Percentiles rank a stretch among this genome's conserved stretches.
Conservation (phyloP, 2,888 invertebrate genomes). For the Sarcophaga subvicina region DNA sequence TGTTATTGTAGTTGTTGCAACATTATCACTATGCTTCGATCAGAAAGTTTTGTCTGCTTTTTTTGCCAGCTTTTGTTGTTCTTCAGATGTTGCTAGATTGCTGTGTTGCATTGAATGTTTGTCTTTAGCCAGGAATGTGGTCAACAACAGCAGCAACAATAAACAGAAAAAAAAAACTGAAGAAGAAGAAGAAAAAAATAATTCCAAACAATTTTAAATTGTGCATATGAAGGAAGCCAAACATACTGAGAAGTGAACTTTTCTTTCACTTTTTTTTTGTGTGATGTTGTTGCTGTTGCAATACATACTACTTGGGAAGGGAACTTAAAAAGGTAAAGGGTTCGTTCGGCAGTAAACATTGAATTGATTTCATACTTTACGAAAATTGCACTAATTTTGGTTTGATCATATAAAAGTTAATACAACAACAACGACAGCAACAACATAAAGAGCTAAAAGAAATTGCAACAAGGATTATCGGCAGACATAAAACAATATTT, state of each 20-base stretch:
- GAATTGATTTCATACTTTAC: constrained; percentile 62
- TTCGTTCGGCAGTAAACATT: constrained; percentile 18
- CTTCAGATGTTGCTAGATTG: not conserved
- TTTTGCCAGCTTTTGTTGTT: constrained; percentile 9
- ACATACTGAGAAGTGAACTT: constrained; percentile 44
- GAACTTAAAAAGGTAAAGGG: not conserved
- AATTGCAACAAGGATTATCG: constrained; percentile 64
- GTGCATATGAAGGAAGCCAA: constrained; percentile 6
- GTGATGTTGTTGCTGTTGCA: constrained; percentile 28
- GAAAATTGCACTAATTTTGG: constrained; percentile 69
- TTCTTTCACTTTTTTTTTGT: constrained; percentile 59
- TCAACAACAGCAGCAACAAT: constrained; percentile 54
- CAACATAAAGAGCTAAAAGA: constrained; percentile 10
- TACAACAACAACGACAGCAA: not conserved
- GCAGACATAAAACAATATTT: constrained; percentile 64
- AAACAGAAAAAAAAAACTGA: not conserved
- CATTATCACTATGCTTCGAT: constrained; percentile 68
- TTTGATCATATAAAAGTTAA: constrained; percentile 47
- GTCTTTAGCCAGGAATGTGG: constrained; percentile 64
- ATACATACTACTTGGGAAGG: not conserved
- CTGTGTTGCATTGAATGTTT: constrained; percentile 18
- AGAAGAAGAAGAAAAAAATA: constrained; percentile 32
- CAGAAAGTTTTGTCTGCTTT: constrained; percentile 57
- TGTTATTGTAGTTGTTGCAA: constrained; percentile 56
- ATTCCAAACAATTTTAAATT: constrained; percentile 55